phyloP scores from a whole-genome alignment of 2,113 vertebrate genomes.

The Ceyx melanurus region DNA sequence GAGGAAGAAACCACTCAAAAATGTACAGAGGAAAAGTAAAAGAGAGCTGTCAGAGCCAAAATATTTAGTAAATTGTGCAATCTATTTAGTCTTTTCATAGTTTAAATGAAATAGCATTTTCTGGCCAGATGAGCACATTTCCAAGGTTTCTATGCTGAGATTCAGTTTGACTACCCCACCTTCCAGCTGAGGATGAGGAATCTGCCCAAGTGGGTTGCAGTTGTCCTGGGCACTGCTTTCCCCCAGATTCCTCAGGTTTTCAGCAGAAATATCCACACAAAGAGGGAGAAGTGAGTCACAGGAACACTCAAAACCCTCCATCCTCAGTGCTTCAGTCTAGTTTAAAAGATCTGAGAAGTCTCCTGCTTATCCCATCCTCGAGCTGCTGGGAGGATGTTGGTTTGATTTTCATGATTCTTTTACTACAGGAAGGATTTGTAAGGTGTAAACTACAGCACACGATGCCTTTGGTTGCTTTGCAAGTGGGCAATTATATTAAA shows the following conservation, averaged over 20 bases:
- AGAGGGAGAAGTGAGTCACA: neutral
- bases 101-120: conserved; percentile 43
- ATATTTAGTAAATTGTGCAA: conserved; percentile 57
- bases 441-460: fast-evolving
- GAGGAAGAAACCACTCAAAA: neutral
- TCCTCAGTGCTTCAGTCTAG: neutral
- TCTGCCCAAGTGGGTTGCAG: conserved; percentile 37
- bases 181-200: neutral
- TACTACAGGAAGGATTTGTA: neutral
- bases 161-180: neutral
- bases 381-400: neutral
- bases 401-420: neutral
- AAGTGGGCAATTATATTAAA: neutral
- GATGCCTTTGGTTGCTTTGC: neutral
- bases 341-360: neutral
- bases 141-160: conserved; percentile 16
- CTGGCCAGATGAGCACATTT: conserved; percentile 57
- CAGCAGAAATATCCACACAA: neutral
- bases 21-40: neutral
- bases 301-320: neutral
- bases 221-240: neutral
- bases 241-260: neutral
- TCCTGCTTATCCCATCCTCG: neutral
- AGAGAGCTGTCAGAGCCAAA: conserved; percentile 39
- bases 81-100: conserved; percentile 21